Percentiles rank a stretch among this genome's conserved stretches.
These are phyloP conservation scores for Lamprotornis superbus DNA, from an alignment of 2,113 vertebrate species.

Conservation along the genomic window DNA sequence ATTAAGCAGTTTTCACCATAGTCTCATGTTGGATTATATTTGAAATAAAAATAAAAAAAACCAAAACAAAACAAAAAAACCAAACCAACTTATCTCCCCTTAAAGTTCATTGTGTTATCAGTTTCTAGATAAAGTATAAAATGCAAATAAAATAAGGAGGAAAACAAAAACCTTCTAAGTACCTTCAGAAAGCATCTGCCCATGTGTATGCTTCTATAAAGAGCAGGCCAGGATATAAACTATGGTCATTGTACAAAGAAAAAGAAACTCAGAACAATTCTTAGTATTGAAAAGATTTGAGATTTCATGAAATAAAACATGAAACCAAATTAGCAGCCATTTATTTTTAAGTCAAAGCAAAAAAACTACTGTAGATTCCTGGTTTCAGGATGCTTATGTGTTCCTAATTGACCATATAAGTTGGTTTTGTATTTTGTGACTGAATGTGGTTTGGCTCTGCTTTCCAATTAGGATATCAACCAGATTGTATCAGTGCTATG, in stretches of 20 bases:
- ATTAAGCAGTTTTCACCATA: not conserved
- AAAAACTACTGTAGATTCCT: not conserved
- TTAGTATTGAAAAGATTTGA: not conserved
- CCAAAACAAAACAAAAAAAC: not conserved
- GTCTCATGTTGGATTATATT: not conserved
- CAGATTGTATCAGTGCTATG: not conserved
- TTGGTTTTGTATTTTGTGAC: not conserved
- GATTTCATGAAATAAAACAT: not conserved
- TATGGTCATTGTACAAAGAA: not conserved
- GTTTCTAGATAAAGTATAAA: not conserved
- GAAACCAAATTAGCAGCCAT: rapidly evolving
- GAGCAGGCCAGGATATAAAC: not conserved
- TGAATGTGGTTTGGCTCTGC: not conserved
- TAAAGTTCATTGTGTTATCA: not conserved
- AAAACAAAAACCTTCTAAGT: not conserved
- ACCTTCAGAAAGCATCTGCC: not conserved
- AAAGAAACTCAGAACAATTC: not conserved
- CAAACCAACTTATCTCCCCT: rapidly evolving
- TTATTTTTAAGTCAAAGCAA: not conserved
- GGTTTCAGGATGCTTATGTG: not conserved
- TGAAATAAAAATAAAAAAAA: not conserved
- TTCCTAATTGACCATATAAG: not conserved
- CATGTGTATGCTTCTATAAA: not conserved
- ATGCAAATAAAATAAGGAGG: not conserved
- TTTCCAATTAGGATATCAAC: not conserved